phyloP scores from a whole-genome alignment of 2,797 vertebrate species.

The Oreortyx pictus region DNA sequence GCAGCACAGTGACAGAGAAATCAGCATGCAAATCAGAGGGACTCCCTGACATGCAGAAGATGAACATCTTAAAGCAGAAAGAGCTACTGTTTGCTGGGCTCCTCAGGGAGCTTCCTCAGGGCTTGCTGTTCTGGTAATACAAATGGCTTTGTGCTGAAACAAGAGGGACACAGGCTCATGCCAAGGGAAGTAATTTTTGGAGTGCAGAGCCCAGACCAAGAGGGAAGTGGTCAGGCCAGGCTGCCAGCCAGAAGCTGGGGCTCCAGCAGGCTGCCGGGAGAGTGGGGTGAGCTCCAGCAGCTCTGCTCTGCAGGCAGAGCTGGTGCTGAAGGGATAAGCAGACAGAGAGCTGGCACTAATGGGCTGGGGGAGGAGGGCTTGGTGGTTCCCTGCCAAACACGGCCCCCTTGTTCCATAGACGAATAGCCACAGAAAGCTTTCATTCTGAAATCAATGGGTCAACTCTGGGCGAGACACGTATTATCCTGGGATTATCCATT shows the following conservation, averaged over 20 bases:
- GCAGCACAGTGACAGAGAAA: neutral
- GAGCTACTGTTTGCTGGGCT: neutral
- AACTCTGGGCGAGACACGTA: neutral
- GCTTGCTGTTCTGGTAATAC: neutral
- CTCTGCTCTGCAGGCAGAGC: neutral
- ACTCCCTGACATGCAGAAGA: neutral
- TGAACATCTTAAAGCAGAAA: neutral
- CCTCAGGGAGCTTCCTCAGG: neutral
- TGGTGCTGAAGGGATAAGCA: neutral
- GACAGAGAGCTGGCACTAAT: neutral
- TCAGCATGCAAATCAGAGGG: neutral
- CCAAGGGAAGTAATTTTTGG: neutral
- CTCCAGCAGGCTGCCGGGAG: neutral
- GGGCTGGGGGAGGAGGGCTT: neutral
- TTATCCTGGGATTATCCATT: slow-evolving; percentile 61
- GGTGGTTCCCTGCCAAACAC: neutral
- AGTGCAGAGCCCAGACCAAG: neutral
- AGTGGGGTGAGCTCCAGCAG: slow-evolving; percentile 3
- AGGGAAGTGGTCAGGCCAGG: neutral
- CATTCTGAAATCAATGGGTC: slow-evolving; percentile 40
- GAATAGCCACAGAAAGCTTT: slow-evolving; percentile 48
- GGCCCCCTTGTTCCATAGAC: neutral
- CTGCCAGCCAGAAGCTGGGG: neutral
- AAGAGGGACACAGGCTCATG: neutral
- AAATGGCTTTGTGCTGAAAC: neutral